phyloP scores from a whole-genome alignment of 2,797 vertebrate species.

The Psittacula echo region DNA sequence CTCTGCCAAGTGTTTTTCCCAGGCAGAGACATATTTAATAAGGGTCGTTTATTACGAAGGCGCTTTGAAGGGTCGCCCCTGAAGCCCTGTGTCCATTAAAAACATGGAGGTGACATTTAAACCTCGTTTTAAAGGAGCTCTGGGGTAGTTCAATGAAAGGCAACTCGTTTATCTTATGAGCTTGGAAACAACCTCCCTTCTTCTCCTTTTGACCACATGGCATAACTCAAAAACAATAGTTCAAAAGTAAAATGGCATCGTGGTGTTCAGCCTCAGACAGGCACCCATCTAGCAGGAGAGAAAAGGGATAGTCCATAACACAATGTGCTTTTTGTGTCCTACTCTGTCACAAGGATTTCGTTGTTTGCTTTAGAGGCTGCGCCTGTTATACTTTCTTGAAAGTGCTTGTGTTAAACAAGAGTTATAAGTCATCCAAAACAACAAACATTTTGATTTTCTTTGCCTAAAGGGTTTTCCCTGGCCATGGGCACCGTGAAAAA shows the following conservation, averaged over 20 bases:
- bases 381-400: conserved; percentile 77
- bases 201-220: conserved; percentile 81
- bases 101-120: conserved; percentile 82
- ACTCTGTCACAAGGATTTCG: conserved; percentile 76
- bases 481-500: conserved; percentile 80
- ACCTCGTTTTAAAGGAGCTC: conserved; percentile 79
- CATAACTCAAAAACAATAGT: conserved; percentile 82
- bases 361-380: conserved; percentile 81
- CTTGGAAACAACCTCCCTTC: conserved; percentile 77
- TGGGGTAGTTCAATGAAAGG: conserved; percentile 79
- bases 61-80: conserved; percentile 79
- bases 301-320: conserved; percentile 75
- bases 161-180: conserved; percentile 81
- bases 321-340: conserved; percentile 80
- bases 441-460: conserved; percentile 81
- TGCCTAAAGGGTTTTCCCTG: conserved; percentile 80
- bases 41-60: conserved; percentile 78
- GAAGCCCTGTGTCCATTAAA: conserved; percentile 78
- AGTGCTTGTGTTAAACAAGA: conserved; percentile 80
- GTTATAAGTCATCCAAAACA: conserved; percentile 80
- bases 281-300: conserved; percentile 78
- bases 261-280: conserved; percentile 76
- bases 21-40: conserved; percentile 78
- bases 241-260: conserved; percentile 80
- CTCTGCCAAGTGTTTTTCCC: conserved; percentile 69